Evolutionary conservation across 30 jellyfish, hydroid and myxozoan genomes (phyloP), one percentile per base, ranked within the genome.

Genomic region (Aurelia sp.): DNA sequence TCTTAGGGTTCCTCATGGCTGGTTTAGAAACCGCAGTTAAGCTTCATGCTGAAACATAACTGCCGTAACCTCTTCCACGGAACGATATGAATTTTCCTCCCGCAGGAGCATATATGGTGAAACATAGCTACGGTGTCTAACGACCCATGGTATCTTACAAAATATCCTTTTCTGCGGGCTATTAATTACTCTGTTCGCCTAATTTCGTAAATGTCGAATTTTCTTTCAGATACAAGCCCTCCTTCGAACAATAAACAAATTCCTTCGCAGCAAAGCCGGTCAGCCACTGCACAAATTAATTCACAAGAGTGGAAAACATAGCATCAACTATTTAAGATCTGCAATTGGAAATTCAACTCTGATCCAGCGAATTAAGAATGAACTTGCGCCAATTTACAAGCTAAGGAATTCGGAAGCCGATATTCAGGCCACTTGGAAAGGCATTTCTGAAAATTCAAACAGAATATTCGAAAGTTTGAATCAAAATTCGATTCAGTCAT

Each of bases 221-320:
- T 33, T 24, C 7, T 82, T 58, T 13, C 61, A 83, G 92, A 15
- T 61, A 35, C 47, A 55, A 59, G 48, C 33, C 15, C n/a, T 59
- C 11, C 63, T 83, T 62, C 30, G 51, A 21, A 55, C 78, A 31
- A 27, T 73, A 47, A 67, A 61, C 35, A 83, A 58, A 30, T 83
- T 83, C 65, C 44, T 83, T 62, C 41, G 30, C 31, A 18, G 19
- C 62, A 83, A 51, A 61, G 83, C 92, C n/a, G 83, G 33, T 1
- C 80, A 57, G 72, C 92, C 92, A 52, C 27, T 83, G 81, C 83
- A 83, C 65, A 83, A 83, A 41, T 18, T 83, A 3, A 27, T 83
- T 18, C 82, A 72, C 68, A 83, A 83, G 50, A n/a, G 85, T n/a
- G 73, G 80, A 8, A 83, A 71, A 40, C 92, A 69, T 21, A 51